Base-by-base conservation (phyloP, 2,797 vertebrate genomes). In the Neopelma chrysocephalum region DNA sequence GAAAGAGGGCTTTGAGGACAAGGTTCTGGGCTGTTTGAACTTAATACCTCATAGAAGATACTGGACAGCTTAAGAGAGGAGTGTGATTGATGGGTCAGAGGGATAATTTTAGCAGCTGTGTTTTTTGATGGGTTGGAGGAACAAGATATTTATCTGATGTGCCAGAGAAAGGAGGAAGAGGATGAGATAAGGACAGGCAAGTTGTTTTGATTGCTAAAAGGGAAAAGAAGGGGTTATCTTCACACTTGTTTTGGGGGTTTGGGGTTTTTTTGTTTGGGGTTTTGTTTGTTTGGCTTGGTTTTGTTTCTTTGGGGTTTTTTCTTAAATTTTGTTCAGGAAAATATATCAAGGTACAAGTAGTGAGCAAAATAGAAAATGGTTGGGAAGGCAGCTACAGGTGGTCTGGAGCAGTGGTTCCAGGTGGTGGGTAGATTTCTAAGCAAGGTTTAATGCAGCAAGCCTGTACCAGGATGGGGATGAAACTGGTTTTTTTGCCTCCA, bases 31-130 rank as follows among this genome's bases (percentile, higher is more conserved):
- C 51, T 64, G 31, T 43, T 90, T 70, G 54, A 78, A 87, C 45
- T 70, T 71, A 22, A 80, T 85, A 75, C 64, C 53, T 77, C 1
- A 0, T 4, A 50, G 90, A 25, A 94, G 68, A 34, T 51, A 57
- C 0, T 0, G 22, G 72, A 10, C 38, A 64, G 73, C 66, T 68
- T 34, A 50, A 64, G 80, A 70, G 66, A 66, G 56, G 34, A 62
- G 82, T 70, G 80, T 93, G 90, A 82, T 51, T 73, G 88, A 89
- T 79, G 70, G 93, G 68, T 70, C 88, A 82, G 43, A 45, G 53
- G 6, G 64, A 40, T 92, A 66, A 77, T 87, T 90, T 93, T 90
- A 96, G 93, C 62, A 91, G 62, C 73, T 84, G 29, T 54, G 54
- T 40, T 93, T 94, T 93, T 45, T 90, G 78, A 71, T 79, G 75